These are phyloP conservation scores for Caiman crocodilus DNA, from an alignment of 2,797 vertebrate species.

Conservation along the genomic window DNA sequence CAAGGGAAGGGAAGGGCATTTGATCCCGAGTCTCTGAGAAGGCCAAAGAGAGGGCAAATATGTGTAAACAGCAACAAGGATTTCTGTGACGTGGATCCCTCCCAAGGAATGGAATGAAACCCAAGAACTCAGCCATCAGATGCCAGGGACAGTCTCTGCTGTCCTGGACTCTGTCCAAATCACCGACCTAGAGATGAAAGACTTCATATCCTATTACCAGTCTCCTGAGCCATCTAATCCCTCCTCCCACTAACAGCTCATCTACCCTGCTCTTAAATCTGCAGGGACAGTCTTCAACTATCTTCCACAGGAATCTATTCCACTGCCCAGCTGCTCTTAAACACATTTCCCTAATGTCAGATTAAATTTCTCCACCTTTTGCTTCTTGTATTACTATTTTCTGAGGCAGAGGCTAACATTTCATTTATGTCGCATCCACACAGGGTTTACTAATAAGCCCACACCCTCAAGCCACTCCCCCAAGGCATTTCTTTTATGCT, in stretches of 20 bases:
- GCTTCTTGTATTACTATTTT: neutral
- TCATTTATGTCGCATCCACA: neutral
- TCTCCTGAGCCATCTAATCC: conserved; percentile 51
- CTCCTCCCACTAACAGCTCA: conserved; percentile 16
- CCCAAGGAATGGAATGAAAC: conserved; percentile 28
- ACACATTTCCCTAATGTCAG: neutral
- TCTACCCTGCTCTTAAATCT: conserved; percentile 30
- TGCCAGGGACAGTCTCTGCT: conserved; percentile 1
- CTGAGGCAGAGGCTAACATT: neutral
- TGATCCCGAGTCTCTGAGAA: conserved; percentile 30
- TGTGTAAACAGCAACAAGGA: neutral
- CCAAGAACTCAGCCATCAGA: conserved; percentile 24
- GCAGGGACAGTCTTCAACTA: neutral
- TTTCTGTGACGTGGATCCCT: neutral
- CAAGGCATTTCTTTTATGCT: neutral
- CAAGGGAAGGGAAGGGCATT: no score
- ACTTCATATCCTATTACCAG: conserved; percentile 55
- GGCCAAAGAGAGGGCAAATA: conserved; percentile 35
- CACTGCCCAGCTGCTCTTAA: neutral
- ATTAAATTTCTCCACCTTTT: neutral
- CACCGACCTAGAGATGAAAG: conserved; percentile 36
- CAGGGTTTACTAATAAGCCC: neutral
- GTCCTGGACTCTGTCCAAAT: conserved; percentile 22
- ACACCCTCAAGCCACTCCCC: neutral
- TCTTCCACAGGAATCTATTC: neutral